Base-by-base conservation (phyloP, 1,140 invertebrate species). In the Diabrotica undecimpunctata region DNA sequence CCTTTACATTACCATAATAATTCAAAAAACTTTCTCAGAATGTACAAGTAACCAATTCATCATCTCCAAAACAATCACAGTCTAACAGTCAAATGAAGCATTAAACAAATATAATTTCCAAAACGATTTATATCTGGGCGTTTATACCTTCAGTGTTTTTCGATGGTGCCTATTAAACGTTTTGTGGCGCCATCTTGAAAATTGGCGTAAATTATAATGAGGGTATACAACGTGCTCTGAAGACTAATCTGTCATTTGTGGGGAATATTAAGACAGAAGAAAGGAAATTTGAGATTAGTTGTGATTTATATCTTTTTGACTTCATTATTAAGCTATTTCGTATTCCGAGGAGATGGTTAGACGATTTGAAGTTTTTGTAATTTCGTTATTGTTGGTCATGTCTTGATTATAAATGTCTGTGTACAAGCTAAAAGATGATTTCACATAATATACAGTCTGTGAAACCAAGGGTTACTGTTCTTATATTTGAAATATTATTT, bases 1-100 rank as follows among this genome's bases (percentile, higher is more conserved):
- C 75, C 75, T 77, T 74, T 72, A 70, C 74, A 77, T 75, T 77
- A 77, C 73, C 75, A 75, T 75, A 77, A 77, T 77, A 77, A 77
- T 77, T 77, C 73, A 75, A 75, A 75, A 74, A 74, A 76, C 66
- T 68, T 70, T 70, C 70, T 70, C 66, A 74, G 73, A 74, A 73
- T 73, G 71, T 74, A 66, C 66, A 53, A 62, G 37, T 39, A 52
- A 54, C 41, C 67, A 65, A 71, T 71, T 69, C 70, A 71, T 64
- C 60, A 62, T 66, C 13, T 5, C 56, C 61, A 12, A 52, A 57
- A 65, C 60, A 6, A 51, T 66, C 70, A 70, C 70, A 70, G 68
- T 72, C 70, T 72, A 70, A 58, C 62, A 12, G 11, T 61, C 25
- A 66, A 54, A 65, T 57, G 59, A 62, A 55, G 57, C 56, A 61